Percentiles rank a stretch among this genome's conserved stretches.
phyloP scores from a whole-genome alignment of 1,140 invertebrate genomes.

The Cyclina sinensis region DNA sequence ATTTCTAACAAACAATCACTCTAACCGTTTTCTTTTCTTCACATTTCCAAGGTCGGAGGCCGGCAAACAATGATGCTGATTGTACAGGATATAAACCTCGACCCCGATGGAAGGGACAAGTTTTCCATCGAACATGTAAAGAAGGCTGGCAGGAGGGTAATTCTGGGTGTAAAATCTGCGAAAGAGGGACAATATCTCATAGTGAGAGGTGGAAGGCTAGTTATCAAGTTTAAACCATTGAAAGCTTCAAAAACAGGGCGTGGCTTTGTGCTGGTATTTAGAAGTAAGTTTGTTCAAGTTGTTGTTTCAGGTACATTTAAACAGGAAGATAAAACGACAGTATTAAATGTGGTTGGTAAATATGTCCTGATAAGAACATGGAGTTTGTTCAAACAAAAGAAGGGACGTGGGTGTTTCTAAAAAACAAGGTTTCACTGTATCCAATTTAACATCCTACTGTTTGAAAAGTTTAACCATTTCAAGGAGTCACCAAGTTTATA shows the following conservation, averaged over 20 bases:
- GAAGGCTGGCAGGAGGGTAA: not conserved
- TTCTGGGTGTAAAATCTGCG: constrained; percentile 5
- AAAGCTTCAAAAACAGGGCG: constrained; percentile 45
- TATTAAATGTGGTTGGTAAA: too few species aligned
- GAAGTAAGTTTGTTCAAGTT: constrained; percentile 36
- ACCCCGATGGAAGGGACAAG: constrained; percentile 57
- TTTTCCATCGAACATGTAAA: constrained; percentile 31
- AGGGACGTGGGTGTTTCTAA: too few species aligned
- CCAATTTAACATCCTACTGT: too few species aligned
- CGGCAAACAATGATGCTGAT: constrained; percentile 12
- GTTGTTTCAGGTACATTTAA: not conserved
- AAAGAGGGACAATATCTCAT: constrained; percentile 16
- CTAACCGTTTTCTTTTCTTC: too few species aligned
- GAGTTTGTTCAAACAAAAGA: too few species aligned
- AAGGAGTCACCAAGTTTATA: too few species aligned
- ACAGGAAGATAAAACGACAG: too few species aligned
- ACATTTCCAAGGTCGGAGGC: constrained; percentile 15
- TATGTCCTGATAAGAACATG: too few species aligned
- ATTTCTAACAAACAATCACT: too few species aligned
- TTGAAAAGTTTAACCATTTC: too few species aligned
- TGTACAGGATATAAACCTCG: constrained; percentile 61
- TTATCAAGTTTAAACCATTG: constrained; percentile 38
- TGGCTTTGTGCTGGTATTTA: constrained; percentile 47
- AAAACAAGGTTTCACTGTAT: too few species aligned
- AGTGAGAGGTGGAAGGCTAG: constrained; percentile 32